Evolutionary conservation across 2,888 invertebrate genomes (phyloP).

Genomic region (Lagria hirta): DNA sequence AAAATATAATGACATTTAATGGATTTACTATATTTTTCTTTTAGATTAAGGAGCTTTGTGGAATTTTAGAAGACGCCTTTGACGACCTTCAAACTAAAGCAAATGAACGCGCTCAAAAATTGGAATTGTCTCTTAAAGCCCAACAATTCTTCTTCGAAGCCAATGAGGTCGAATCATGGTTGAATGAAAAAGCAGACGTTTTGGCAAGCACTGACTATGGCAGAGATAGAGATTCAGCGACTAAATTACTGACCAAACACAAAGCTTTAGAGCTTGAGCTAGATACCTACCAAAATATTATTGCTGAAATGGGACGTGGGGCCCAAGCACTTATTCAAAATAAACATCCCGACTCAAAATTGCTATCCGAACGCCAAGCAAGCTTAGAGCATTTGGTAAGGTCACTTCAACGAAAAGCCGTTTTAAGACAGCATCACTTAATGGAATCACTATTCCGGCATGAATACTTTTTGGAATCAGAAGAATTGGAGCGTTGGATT

Average conservation of each 20-base stretch:
- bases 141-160: constrained; percentile 93
- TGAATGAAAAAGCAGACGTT: constrained; percentile 82
- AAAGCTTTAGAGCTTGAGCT: constrained; percentile 91
- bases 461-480: constrained; percentile 87
- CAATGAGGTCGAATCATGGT: constrained; percentile 90
- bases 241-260: constrained; percentile 91
- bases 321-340: constrained; percentile 78
- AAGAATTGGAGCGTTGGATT: constrained; percentile 90
- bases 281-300: constrained; percentile 88
- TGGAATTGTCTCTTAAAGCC: constrained; percentile 84
- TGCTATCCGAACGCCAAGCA: constrained; percentile 75
- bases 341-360: constrained; percentile 81
- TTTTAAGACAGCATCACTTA: constrained; percentile 76
- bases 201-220: constrained; percentile 84
- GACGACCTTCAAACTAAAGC: constrained; percentile 70
- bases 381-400: constrained; percentile 76
- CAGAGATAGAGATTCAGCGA: constrained; percentile 86
- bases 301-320: constrained; percentile 89
- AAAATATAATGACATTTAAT: not conserved
- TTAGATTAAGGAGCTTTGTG: constrained; percentile 75
- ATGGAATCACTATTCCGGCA: constrained; percentile 89
- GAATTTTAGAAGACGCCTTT: constrained; percentile 73
- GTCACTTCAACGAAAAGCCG: constrained; percentile 77
- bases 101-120: constrained; percentile 69
- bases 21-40: constrained; percentile 6